These are phyloP conservation scores for Chelonia mydas DNA, from an alignment of 2,797 vertebrate genomes.

Conservation along the genomic window DNA sequence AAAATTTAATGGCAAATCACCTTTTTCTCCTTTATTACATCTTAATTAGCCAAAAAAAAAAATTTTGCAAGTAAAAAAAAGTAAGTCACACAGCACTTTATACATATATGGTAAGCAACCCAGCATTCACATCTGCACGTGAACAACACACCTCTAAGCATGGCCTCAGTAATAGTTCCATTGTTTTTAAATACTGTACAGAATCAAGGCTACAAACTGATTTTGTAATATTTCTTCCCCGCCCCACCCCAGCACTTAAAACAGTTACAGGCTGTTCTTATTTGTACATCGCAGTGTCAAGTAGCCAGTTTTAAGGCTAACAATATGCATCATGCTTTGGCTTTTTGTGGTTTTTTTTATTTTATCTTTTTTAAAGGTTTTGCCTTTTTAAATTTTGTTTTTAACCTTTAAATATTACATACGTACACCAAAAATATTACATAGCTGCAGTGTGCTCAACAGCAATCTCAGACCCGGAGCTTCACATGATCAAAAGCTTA, in stretches of 20 bases:
- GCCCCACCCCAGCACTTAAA: slow-evolving; percentile 77
- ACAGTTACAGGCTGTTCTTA: slow-evolving; percentile 90
- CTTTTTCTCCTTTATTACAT: slow-evolving; percentile 80
- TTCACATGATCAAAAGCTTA: slow-evolving; percentile 90
- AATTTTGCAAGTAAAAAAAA: slow-evolving; percentile 82
- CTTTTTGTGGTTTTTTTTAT: slow-evolving; percentile 74
- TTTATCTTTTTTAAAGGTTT: slow-evolving; percentile 69
- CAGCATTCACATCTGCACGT: slow-evolving; percentile 88
- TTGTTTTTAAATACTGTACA: slow-evolving; percentile 87
- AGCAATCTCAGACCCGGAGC: slow-evolving; percentile 79
- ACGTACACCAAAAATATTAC: slow-evolving; percentile 87
- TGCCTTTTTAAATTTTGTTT: slow-evolving; percentile 81
- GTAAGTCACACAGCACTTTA: slow-evolving; percentile 86
- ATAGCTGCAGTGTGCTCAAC: slow-evolving; percentile 83
- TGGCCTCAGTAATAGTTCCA: slow-evolving; percentile 66
- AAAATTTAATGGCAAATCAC: slow-evolving; percentile 84
- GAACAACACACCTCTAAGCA: slow-evolving; percentile 75
- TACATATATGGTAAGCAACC: slow-evolving; percentile 87
- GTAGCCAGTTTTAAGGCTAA: slow-evolving; percentile 89
- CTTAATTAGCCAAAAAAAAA: slow-evolving; percentile 78
- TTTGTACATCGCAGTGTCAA: slow-evolving; percentile 89
- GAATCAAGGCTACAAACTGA: slow-evolving; percentile 88
- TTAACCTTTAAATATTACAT: slow-evolving; percentile 89
- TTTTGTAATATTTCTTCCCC: slow-evolving; percentile 72
- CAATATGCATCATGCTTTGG: slow-evolving; percentile 97